A percentile compares a stretch with the other conserved stretches of the same genome.
Conservation (phyloP, 2,888 invertebrate species). For the Emesis russula region DNA sequence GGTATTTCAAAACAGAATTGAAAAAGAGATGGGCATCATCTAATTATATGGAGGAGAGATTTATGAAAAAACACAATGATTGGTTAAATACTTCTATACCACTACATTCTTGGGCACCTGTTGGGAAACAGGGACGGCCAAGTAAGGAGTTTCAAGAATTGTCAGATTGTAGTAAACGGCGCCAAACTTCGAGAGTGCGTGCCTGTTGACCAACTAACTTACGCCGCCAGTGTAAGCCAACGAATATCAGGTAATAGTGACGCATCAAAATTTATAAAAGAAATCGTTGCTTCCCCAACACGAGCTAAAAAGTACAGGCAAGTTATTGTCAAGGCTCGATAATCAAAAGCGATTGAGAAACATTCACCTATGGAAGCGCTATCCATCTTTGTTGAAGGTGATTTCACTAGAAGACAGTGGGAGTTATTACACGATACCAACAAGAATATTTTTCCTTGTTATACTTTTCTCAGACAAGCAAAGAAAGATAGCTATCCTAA, state of each 20-base stretch:
- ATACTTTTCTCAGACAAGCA: not conserved
- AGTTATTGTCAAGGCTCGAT: not conserved
- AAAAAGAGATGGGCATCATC: too few species aligned
- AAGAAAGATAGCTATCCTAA: not conserved
- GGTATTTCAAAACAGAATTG: too few species aligned
- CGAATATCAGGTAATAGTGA: not conserved
- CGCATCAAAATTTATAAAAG: not conserved
- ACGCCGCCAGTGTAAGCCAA: not conserved
- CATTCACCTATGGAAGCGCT: not conserved
- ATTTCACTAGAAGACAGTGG: not conserved
- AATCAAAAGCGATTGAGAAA: not conserved
- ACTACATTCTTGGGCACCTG: too few species aligned
- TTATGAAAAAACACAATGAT: too few species aligned
- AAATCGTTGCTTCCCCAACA: too few species aligned
- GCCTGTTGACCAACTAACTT: not conserved
- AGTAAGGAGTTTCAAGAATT: not conserved
- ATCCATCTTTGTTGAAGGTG: not conserved
- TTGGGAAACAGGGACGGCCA: not conserved
- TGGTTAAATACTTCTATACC: too few species aligned
- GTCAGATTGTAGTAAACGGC: not conserved
- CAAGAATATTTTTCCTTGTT: not conserved
- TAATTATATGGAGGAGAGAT: too few species aligned
- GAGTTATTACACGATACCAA: not conserved
- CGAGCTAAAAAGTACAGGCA: not conserved
- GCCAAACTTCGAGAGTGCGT: not conserved